A percentile compares a stretch with the other conserved stretches of the same genome.
Conservation (phyloP, 2,888 invertebrate species). For the Dendrolimus pini region DNA sequence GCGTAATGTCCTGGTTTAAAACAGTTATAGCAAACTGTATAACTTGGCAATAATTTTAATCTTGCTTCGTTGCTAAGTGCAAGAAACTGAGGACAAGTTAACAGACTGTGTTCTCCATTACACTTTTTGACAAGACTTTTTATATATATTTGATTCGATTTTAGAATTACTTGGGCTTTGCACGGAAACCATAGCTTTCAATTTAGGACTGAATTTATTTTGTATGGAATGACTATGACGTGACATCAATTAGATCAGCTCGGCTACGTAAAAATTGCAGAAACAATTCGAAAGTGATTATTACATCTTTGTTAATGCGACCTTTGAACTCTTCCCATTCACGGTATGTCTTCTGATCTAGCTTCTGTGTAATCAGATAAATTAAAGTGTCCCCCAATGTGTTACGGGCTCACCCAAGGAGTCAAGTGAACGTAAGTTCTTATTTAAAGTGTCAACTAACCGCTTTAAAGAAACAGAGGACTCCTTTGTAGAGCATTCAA, state of each 20-base stretch:
- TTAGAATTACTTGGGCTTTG: neutral
- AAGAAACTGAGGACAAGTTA: neutral
- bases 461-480: no score
- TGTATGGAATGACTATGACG: neutral
- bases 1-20: constrained; percentile 15
- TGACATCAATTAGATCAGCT: neutral
- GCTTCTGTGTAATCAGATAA: no score
- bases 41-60: neutral
- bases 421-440: no score
- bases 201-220: neutral
- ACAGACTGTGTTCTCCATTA: neutral
- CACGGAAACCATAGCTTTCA: neutral
- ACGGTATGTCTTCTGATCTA: no score
- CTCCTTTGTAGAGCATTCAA: no score
- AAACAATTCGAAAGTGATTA: neutral
- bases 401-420: no score
- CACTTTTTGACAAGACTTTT: neutral
- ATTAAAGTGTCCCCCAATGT: no score
- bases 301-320: no score
- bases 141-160: neutral
- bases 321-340: no score
- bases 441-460: no score
- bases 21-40: constrained; percentile 19
- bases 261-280: neutral
- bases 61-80: neutral